Conservation (phyloP, 2,888 invertebrate genomes). For the Lamellibrachia satsuma region DNA sequence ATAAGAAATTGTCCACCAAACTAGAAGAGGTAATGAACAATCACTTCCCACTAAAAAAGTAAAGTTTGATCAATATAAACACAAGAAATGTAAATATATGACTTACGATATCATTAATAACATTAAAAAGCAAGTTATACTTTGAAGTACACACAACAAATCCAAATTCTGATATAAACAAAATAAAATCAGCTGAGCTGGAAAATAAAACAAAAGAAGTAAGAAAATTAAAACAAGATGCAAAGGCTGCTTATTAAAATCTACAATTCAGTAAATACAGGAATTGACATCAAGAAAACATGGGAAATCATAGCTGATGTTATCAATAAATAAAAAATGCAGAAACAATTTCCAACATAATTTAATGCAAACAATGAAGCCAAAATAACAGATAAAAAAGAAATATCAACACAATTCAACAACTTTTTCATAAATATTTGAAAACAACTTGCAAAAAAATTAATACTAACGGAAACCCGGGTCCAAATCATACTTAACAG, state of each 20-base stretch:
- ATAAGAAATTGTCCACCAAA: neutral
- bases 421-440: neutral
- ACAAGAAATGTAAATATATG: neutral
- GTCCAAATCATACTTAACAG: neutral
- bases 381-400: conserved; percentile 19
- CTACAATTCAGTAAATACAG: neutral
- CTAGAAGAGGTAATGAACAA: neutral
- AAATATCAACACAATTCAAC: neutral
- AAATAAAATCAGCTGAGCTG: conserved; percentile 6
- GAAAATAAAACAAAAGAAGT: conserved; percentile 19
- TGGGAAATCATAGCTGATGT: neutral
- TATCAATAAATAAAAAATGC: neutral
- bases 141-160: neutral
- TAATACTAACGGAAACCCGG: neutral
- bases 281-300: neutral
- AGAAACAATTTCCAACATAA: neutral
- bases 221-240: neutral
- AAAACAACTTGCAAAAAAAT: neutral
- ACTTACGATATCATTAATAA: neutral
- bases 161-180: neutral
- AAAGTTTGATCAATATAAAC: neutral
- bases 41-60: neutral
- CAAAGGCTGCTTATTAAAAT: neutral
- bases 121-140: neutral
- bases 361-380: neutral